Conservation (phyloP, 2,113 vertebrate genomes). For the Vidua chalybeata region DNA sequence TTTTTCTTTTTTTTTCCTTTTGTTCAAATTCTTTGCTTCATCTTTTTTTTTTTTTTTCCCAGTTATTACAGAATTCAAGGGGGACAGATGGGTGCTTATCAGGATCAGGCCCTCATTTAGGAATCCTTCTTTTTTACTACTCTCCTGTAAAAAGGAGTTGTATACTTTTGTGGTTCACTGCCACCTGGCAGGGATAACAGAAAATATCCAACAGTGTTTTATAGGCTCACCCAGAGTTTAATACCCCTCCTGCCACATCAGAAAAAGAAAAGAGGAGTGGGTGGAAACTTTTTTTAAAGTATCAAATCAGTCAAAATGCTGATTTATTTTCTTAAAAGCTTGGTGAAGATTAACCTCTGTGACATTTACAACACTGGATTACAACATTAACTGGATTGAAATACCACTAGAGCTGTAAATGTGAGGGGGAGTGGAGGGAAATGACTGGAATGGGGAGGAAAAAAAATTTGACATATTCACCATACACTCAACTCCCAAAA, state of each 20-base stretch:
- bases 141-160: constrained; percentile 12
- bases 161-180: constrained; percentile 12
- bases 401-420: constrained; percentile 56
- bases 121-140: constrained; percentile 43
- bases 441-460: constrained; percentile 27
- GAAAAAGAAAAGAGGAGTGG: constrained; percentile 61
- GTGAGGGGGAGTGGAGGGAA: constrained; percentile 45
- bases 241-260: constrained; percentile 40
- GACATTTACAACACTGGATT: constrained; percentile 56
- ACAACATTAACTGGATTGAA: constrained; percentile 62
- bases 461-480: not conserved
- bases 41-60: not conserved
- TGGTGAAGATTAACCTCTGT: constrained; percentile 63
- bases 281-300: constrained; percentile 63
- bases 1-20: not conserved
- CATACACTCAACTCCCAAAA: not conserved
- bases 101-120: constrained; percentile 31
- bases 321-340: constrained; percentile 71
- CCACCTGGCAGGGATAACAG: constrained; percentile 51
- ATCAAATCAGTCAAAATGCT: constrained; percentile 61
- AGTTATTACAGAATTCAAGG: not conserved
- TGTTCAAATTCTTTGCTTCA: not conserved
- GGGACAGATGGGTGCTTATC: not conserved
- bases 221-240: constrained; percentile 45
- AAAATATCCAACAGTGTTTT: constrained; percentile 53